Evolutionary conservation across 2,797 vertebrate species (phyloP).

Genomic region (Lacerta bilineata): DNA sequence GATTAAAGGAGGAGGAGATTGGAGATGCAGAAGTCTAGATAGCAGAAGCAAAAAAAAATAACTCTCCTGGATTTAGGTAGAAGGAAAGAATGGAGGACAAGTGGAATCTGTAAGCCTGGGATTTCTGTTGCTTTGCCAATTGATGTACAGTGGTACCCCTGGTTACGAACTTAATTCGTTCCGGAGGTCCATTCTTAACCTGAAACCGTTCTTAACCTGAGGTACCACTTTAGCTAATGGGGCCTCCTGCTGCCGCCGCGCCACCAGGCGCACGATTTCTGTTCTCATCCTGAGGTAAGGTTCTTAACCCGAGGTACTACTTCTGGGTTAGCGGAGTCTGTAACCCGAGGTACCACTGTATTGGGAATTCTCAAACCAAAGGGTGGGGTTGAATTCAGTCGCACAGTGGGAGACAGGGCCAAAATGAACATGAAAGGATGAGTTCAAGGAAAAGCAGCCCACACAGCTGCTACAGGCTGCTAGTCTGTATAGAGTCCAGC

Average conservation of each 20-base stretch:
- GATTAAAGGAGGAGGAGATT: neutral
- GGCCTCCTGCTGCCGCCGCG: too few species aligned
- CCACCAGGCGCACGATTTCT: too few species aligned
- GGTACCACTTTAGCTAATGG: too few species aligned
- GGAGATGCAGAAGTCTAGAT: neutral
- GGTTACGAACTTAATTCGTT: too few species aligned
- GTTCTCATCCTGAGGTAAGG: too few species aligned
- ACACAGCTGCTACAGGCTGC: too few species aligned
- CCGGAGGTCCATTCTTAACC: too few species aligned
- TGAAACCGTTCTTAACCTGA: too few species aligned
- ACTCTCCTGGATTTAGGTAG: neutral
- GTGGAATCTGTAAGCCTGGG: neutral
- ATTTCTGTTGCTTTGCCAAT: neutral
- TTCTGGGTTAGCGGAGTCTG: neutral
- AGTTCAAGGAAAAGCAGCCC: too few species aligned
- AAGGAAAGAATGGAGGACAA: fast-evolving
- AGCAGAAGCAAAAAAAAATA: neutral
- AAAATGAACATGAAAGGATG: neutral
- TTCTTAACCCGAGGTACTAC: too few species aligned
- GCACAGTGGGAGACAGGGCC: neutral
- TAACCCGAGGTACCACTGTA: too few species aligned
- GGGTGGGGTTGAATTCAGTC: neutral
- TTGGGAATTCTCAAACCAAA: fast-evolving
- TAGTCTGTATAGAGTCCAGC: too few species aligned
- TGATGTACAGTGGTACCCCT: fast-evolving